These are phyloP conservation scores for Nomada lathburiana DNA, from an alignment of 2,888 invertebrate genomes.

Conservation along the genomic window DNA sequence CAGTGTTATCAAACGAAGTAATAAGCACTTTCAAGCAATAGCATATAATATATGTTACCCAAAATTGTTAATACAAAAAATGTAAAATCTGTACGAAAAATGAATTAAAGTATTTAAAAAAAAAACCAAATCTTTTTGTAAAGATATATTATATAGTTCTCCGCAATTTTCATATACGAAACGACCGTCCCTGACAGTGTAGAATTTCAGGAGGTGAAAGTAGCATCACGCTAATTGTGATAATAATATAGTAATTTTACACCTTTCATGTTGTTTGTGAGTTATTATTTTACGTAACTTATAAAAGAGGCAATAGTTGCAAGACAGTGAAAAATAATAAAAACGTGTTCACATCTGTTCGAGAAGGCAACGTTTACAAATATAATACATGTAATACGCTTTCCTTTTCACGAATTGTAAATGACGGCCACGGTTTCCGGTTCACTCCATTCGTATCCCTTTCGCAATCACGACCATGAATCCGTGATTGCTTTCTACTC, in stretches of 20 bases:
- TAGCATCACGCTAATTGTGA: slow-evolving; percentile 6
- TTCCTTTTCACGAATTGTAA: slow-evolving; percentile 51
- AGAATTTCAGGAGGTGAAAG: slow-evolving; percentile 39
- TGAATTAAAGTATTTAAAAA: too few species aligned
- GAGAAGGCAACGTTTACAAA: neutral
- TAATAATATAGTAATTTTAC: slow-evolving; percentile 25
- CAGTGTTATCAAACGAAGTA: too few species aligned
- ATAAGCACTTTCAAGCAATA: too few species aligned
- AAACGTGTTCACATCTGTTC: neutral
- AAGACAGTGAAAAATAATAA: neutral
- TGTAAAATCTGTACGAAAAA: too few species aligned
- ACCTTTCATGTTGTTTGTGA: slow-evolving; percentile 1
- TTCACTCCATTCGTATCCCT: slow-evolving; percentile 36
- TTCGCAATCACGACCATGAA: slow-evolving; percentile 24
- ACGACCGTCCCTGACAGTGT: slow-evolving; percentile 11
- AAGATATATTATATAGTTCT: too few species aligned
- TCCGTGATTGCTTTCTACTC: slow-evolving; percentile 21
- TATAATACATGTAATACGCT: slow-evolving; percentile 18
- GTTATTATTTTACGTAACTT: neutral
- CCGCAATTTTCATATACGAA: neutral
- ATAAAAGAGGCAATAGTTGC: neutral
- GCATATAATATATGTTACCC: too few species aligned
- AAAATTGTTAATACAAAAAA: too few species aligned
- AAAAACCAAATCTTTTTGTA: neutral
- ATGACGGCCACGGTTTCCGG: slow-evolving; percentile 36